Base-by-base conservation (phyloP, 2,113 vertebrate species). In the Reinhardtius hippoglossoides region DNA sequence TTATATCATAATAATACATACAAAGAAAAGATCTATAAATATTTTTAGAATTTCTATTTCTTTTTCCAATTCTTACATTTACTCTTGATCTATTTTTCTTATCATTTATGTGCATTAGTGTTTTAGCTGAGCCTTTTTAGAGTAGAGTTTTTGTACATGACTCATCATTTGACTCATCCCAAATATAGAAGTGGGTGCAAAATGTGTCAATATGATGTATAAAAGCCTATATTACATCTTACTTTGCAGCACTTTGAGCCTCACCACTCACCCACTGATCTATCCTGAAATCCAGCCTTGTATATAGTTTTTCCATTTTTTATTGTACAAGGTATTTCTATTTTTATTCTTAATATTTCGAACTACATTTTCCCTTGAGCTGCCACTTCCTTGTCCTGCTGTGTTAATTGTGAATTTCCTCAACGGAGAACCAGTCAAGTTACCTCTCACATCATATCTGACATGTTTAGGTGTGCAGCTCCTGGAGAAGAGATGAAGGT, bases 401-500 rank as follows among this genome's bases (percentile, higher is more conserved):
- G 46, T 50, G 46, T 7, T 18, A 50, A 20, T 20, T 37, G 44
- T 46, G 44, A 16, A 15, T 46, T 46, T 16, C 46, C 16, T 31
- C 31, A 31, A 6, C 31, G 6, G 31, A 31, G 31, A 31, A 31
- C 31, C 6, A 31, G 6, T 31, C 1, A 31, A 31, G 27, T 5
- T 31, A 31, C 31, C 31, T 50, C 15, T 18, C 46, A 5, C 15
- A 18, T 50, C 16, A 6, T 15, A 50, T 50, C 16, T 50, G 4
- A 18, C 46, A 63, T 54, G 37, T 83, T 54, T 18, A 88, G 88
- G 81, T 57, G 4, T 9, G 71, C 71, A 59, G 52, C 24, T 76
- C 27, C 50, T 21, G 54, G 65, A 84, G 78, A 68, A 42, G 76
- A 70, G 54, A 70, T 72, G 80, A 87, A 56, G 70, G 58, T 81